phyloP scores from a whole-genome alignment of 2,113 vertebrate genomes.

The Notiomystis cincta region DNA sequence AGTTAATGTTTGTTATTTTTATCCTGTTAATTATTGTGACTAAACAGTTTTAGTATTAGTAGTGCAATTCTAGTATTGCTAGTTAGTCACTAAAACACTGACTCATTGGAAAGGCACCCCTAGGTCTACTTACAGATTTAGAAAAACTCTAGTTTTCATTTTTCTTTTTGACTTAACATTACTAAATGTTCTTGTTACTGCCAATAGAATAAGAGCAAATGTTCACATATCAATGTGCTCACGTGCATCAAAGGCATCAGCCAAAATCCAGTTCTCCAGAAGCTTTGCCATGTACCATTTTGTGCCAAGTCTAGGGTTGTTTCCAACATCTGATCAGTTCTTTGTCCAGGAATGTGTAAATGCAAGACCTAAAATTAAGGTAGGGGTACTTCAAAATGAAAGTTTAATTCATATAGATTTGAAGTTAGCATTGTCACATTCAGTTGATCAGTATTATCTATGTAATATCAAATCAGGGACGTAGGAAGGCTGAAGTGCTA shows the following conservation, averaged over 20 bases:
- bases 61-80: background rate
- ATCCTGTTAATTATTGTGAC: background rate
- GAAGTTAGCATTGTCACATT: background rate
- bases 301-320: slow-evolving; percentile 75
- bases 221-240: slow-evolving; percentile 76
- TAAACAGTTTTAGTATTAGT: background rate
- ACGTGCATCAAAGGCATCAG: slow-evolving; percentile 76
- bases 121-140: background rate
- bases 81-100: background rate
- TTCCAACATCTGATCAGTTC: slow-evolving; percentile 75
- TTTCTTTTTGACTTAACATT: background rate
- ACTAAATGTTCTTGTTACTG: background rate
- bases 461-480: background rate
- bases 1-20: background rate
- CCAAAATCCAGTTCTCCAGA: slow-evolving; percentile 73
- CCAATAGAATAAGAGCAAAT: slow-evolving; percentile 43
- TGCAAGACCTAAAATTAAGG: slow-evolving; percentile 64
- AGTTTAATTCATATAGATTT: background rate
- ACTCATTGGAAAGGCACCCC: background rate
- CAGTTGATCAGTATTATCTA: background rate
- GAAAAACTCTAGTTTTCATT: background rate
- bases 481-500: background rate
- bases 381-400: background rate
- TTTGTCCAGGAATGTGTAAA: slow-evolving; percentile 72
- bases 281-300: slow-evolving; percentile 79